Percentiles rank a stretch among this genome's conserved stretches.
Conservation (phyloP, 2,888 invertebrate genomes). For the Drosophila barbarae region DNA sequence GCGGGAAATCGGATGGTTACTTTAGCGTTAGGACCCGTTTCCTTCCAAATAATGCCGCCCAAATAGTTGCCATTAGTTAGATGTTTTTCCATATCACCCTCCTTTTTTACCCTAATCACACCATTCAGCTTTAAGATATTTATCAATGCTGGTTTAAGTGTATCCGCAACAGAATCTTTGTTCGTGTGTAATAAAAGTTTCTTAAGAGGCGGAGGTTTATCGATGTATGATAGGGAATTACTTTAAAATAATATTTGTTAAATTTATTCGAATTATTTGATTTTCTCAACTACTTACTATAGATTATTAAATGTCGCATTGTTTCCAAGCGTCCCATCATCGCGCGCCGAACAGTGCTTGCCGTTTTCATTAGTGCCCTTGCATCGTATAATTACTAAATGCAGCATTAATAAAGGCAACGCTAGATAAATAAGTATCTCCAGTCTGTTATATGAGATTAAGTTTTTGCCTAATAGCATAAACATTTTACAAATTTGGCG, state of each 20-base stretch:
- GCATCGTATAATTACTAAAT: slow-evolving; percentile 24
- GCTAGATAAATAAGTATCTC: slow-evolving; percentile 21
- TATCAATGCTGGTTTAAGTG: background rate
- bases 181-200: slow-evolving; percentile 11
- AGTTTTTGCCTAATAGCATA: slow-evolving; percentile 17
- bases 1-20: slow-evolving; percentile 27
- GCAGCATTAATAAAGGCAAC: slow-evolving; percentile 19
- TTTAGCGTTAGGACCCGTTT: background rate
- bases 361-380: background rate
- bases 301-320: slow-evolving; percentile 1
- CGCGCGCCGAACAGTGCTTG: background rate
- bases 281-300: slow-evolving; percentile 9
- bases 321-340: slow-evolving; percentile 2
- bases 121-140: slow-evolving; percentile 4
- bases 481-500: background rate
- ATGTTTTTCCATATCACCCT: background rate
- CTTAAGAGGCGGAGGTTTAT: background rate
- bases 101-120: background rate
- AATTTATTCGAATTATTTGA: background rate
- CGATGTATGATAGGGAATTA: background rate
- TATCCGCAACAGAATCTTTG: background rate
- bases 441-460: slow-evolving; percentile 20
- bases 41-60: slow-evolving; percentile 23
- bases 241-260: slow-evolving; percentile 1
- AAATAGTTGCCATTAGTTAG: slow-evolving; percentile 12